phyloP scores from a whole-genome alignment of 2,113 vertebrate species.

The Prietella phreatophila region DNA sequence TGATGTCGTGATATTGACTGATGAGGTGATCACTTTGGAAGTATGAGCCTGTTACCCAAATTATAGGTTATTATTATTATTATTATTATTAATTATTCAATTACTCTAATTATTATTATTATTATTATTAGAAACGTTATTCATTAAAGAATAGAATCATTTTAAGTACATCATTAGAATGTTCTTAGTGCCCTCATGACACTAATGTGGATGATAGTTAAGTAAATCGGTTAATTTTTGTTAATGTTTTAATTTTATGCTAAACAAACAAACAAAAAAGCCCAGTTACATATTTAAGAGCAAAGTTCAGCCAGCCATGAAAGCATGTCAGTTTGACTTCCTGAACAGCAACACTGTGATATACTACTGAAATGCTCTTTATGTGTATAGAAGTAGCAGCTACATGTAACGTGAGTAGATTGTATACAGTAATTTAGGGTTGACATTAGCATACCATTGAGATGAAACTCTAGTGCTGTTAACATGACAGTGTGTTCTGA shows the following conservation, averaged over 20 bases:
- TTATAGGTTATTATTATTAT: neutral
- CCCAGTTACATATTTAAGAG: neutral
- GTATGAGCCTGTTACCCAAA: neutral
- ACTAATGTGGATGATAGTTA: neutral
- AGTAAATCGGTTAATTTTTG: neutral
- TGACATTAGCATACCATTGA: neutral
- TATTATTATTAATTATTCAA: too few relatives aligned
- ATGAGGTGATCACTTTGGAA: neutral
- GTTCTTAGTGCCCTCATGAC: neutral
- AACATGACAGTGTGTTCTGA: conserved; percentile 11
- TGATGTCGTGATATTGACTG: neutral
- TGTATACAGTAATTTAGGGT: neutral
- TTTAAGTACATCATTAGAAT: neutral
- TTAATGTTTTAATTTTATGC: neutral
- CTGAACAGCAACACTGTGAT: neutral
- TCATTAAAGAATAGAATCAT: neutral
- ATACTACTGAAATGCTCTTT: neutral
- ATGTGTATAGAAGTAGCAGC: neutral
- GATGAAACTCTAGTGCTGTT: neutral
- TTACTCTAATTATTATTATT: too few relatives aligned
- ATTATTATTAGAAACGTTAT: too few relatives aligned
- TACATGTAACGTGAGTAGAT: neutral
- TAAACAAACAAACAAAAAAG: neutral
- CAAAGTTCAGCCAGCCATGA: neutral
- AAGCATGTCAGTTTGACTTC: neutral